Conservation (phyloP, 2,888 invertebrate genomes). For the Blastobasis adustella region DNA sequence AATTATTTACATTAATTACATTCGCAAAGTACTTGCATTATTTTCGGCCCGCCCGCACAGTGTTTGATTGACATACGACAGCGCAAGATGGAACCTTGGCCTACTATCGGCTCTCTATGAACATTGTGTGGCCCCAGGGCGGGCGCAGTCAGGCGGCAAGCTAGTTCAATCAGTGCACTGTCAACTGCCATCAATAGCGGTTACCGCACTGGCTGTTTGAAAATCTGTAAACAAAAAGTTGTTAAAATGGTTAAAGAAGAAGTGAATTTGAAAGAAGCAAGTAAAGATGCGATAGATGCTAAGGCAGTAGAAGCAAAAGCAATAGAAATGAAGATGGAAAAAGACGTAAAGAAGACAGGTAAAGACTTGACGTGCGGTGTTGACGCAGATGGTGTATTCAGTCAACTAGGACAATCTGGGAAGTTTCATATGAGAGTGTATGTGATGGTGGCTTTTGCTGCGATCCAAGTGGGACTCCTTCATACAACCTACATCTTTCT, state of each 20-base stretch:
- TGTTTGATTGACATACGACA: not conserved
- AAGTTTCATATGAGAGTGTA: slow-evolving; percentile 43
- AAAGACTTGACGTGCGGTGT: slow-evolving; percentile 19
- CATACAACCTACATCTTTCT: slow-evolving; percentile 76
- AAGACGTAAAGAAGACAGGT: too few relatives aligned
- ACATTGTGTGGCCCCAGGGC: slow-evolving; percentile 19
- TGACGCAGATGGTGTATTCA: slow-evolving; percentile 33
- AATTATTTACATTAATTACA: too few relatives aligned
- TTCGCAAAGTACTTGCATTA: too few relatives aligned
- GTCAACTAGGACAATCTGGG: slow-evolving; percentile 50
- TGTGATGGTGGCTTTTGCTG: slow-evolving; percentile 49
- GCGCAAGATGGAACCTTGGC: slow-evolving; percentile 20
- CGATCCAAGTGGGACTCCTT: slow-evolving; percentile 68
- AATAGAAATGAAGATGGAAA: too few relatives aligned
- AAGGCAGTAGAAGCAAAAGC: too few relatives aligned
- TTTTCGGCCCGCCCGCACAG: too few relatives aligned
- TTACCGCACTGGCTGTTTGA: too few relatives aligned
- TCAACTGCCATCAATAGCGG: too few relatives aligned
- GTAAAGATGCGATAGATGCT: too few relatives aligned
- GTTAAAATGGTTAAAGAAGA: too few relatives aligned
- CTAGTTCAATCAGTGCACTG: not conserved
- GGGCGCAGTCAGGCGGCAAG: slow-evolving; percentile 4
- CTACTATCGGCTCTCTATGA: slow-evolving; percentile 26
- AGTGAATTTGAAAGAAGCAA: too few relatives aligned
- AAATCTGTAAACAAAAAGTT: too few relatives aligned